Evolutionary conservation across 2,888 invertebrate species (phyloP), one percentile per base, ranked within the genome.

Genomic region (Tinea semifulvella): DNA sequence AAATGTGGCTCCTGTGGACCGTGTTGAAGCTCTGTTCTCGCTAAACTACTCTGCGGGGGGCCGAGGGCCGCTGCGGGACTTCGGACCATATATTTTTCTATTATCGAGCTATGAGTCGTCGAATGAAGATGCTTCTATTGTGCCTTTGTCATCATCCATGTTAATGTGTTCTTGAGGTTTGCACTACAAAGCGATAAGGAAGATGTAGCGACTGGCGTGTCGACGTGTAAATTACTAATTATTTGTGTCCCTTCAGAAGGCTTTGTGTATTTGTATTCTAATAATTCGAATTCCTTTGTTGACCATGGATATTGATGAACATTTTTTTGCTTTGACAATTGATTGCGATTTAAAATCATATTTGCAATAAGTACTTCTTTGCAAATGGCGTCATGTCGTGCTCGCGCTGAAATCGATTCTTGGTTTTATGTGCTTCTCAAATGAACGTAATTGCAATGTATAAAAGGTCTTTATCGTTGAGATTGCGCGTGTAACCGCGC

Each of bases 91-190:
- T 70, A 76, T 74, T 74, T 73, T 65, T 73, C 79, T 77, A 77
- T 77, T 69, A 69, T 69, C 63, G 51, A 50, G 55, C 63, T 63
- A 79, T 77, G 65, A 68, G 60, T 58, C 62, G 59, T 52, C 63
- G 67, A 60, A 74, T 72, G 70, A 69, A 70, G 64, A 54, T 58
- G 55, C 1, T 4, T 52, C 67, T 57, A 72, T 79, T 76, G 70
- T 79, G 52, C 59, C 63, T 65, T 70, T 77, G 79, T 80, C 79
- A 76, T 77, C 76, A 69, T 75, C 73, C 71, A 71, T 77, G 77
- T 77, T 79, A 77, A 79, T 80, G 70, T 70, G 70, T 74, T 70
- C 74, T 76, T 74, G 77, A 79, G 79, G 77, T 77, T 80, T 76
- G 63, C 68, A 62, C 73, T 68, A 80, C 79, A 80, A 77, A 68